Evolutionary conservation across 2,888 invertebrate species (phyloP).

Genomic region (Drosophila leonis): DNA sequence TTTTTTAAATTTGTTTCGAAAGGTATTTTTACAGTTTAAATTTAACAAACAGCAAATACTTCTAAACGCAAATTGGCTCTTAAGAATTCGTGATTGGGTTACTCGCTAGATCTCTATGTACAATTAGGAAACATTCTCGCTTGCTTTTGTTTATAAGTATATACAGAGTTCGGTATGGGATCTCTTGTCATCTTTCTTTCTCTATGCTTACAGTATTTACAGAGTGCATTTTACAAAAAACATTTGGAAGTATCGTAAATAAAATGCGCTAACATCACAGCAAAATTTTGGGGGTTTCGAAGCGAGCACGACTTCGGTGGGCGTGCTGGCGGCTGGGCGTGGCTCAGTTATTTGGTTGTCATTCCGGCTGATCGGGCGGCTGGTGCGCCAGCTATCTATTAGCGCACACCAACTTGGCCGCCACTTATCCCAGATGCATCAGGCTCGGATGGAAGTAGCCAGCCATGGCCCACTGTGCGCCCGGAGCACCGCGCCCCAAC

Average conservation of each 20-base stretch:
- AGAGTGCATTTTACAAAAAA: slow-evolving; percentile 77
- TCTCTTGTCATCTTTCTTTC: slow-evolving; percentile 22
- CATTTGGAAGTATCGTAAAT: slow-evolving; percentile 79
- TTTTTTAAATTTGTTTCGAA: too few relatives aligned
- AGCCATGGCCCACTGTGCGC: slow-evolving; percentile 85
- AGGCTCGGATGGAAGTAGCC: slow-evolving; percentile 86
- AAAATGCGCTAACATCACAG: slow-evolving; percentile 86
- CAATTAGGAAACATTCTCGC: slow-evolving; percentile 77
- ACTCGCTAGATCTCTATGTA: slow-evolving; percentile 67
- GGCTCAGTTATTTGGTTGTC: slow-evolving; percentile 69
- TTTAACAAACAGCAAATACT: slow-evolving; percentile 46
- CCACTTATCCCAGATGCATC: slow-evolving; percentile 85
- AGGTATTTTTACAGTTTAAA: slow-evolving; percentile 29
- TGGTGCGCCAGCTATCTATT: slow-evolving; percentile 28
- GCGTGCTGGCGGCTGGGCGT: slow-evolving; percentile 52
- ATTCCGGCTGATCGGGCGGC: slow-evolving; percentile 34
- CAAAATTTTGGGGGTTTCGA: slow-evolving; percentile 81
- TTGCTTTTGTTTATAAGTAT: slow-evolving; percentile 50
- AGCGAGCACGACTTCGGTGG: slow-evolving; percentile 43
- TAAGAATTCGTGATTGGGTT: slow-evolving; percentile 51
- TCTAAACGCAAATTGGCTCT: slow-evolving; percentile 63
- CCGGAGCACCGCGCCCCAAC: slow-evolving; percentile 86
- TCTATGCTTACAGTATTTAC: slow-evolving; percentile 76
- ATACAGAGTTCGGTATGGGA: slow-evolving; percentile 38
- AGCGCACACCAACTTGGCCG: slow-evolving; percentile 64